Evolutionary conservation across 2,888 invertebrate genomes (phyloP), one percentile per base, ranked within the genome.

Genomic region (Cryptus viduatorius): DNA sequence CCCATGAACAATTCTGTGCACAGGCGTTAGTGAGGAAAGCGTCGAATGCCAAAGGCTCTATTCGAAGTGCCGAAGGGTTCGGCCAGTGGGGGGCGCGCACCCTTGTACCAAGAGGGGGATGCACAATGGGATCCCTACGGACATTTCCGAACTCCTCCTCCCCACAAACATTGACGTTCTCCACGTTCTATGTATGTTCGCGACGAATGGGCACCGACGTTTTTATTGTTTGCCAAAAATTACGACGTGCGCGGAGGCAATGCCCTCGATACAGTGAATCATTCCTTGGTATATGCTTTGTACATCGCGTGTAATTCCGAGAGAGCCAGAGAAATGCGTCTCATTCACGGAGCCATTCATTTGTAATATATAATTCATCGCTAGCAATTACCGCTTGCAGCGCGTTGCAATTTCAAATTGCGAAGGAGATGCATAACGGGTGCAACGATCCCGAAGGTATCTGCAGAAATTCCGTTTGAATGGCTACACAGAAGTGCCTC

Each of bases 161-260:
- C 77, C 59, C 64, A 48, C 82, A 73, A 81, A 81, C 81, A 84
- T 84, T 78, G 81, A 84, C 73, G 81, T 77, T 56, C 37, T 68
- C 24, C 42, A 24, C 46, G 67, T 53, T 37, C 71, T 31, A 44
- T 42, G 53, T 61, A 64, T 29, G 73, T 69, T 37, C 29, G 19
- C 80, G 67, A 69, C 78, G 68, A 81, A 78, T 75, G 31, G 67
- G 78, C 64, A 65, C 77, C 53, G 64, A 69, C 69, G 78, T 82
- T 84, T 82, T 79, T 64, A 82, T 82, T 84, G 84, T 84, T 84
- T 79, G 84, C 72, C 82, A 75, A 84, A 37, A 84, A 84, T 84
- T 84, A 82, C 78, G 69, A 75, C 16, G 59, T 37, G 72, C 31
- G 64, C 31, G 64, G 50, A 72, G 68, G 72, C 79, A 75, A 56